Evolutionary conservation across 2,113 vertebrate species (phyloP).

Genomic region (Neomonachus schauinslandi): DNA sequence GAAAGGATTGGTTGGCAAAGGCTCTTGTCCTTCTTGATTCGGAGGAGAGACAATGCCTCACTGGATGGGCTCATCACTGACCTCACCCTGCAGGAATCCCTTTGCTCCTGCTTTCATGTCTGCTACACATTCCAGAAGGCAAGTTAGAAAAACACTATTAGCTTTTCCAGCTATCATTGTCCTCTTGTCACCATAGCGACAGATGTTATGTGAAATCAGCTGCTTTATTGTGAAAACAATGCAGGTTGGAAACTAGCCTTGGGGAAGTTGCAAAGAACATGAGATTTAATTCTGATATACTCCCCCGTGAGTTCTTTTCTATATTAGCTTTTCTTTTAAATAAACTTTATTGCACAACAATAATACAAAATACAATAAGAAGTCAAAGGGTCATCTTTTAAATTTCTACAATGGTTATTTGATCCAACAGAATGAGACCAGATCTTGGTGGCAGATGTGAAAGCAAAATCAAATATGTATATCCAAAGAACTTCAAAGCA

Average conservation of each 20-base stretch:
- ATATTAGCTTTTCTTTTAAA: slow-evolving; percentile 60
- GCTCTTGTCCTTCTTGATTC: not conserved
- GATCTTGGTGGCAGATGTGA: not conserved
- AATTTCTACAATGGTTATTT: slow-evolving; percentile 6
- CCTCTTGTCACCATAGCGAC: slow-evolving; percentile 52
- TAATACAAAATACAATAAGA: slow-evolving; percentile 46
- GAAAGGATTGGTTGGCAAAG: not conserved
- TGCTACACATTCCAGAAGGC: not conserved
- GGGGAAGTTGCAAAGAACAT: slow-evolving; percentile 7
- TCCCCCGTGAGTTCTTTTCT: not conserved
- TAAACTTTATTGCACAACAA: slow-evolving; percentile 38
- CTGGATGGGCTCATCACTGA: not conserved
- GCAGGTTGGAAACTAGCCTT: slow-evolving; percentile 50
- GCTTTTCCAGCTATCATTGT: slow-evolving; percentile 10
- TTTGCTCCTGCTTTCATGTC: not conserved
- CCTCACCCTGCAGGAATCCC: not conserved
- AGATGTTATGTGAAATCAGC: slow-evolving; percentile 32
- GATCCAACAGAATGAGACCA: not conserved
- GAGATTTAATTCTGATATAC: slow-evolving; percentile 39
- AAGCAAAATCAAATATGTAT: not conserved
- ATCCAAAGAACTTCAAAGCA: slow-evolving; percentile 36
- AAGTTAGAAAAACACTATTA: not conserved
- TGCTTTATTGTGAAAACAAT: slow-evolving; percentile 57
- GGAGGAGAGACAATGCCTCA: not conserved
- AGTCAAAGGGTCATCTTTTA: slow-evolving; percentile 12